Evolutionary conservation across 2,888 invertebrate genomes (phyloP), one percentile per base, ranked within the genome.

Genomic region (Microctonus aethiopoides): DNA sequence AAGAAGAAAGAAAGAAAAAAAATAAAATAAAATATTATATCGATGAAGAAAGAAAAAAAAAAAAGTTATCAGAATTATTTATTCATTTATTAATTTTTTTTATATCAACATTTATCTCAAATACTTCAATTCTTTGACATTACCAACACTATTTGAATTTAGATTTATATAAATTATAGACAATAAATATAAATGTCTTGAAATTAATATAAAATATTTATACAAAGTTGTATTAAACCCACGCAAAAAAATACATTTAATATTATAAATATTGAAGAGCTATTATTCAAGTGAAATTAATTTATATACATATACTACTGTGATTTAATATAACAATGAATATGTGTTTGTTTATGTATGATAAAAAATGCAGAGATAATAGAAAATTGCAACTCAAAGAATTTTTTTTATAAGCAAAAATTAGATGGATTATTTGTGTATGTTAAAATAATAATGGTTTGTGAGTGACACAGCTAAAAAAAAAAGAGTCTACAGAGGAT

Each of bases 171-270:
- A n/a, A n/a, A n/a, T n/a, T n/a, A n/a, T n/a, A n/a, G n/a, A n/a
- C n/a, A n/a, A n/a, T n/a, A n/a, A n/a, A n/a, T n/a, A n/a, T n/a
- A n/a, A n/a, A n/a, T n/a, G n/a, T n/a, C n/a, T n/a, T n/a, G n/a
- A n/a, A n/a, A n/a, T n/a, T n/a, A n/a, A n/a, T n/a, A n/a, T n/a
- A n/a, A n/a, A n/a, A n/a, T n/a, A n/a, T n/a, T n/a, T n/a, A n/a
- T n/a, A 61, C 22, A 39, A 39, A 61, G 6, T 6, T 41, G 41
- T 24, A 61, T 39, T n/a, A 62, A 62, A 62, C 41, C 24, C 46
- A n/a, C 41, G 26, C 29, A n/a, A 22, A 22, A 41, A n/a, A n/a
- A n/a, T n/a, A 29, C 41, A n/a, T n/a, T 41, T n/a, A 41, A 13
- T n/a, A n/a, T 2, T 2, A 41, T 41, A 4, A n/a, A 41, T 41